Base-by-base conservation (phyloP, 1,140 invertebrate genomes). In the Temnothorax longispinosus region DNA sequence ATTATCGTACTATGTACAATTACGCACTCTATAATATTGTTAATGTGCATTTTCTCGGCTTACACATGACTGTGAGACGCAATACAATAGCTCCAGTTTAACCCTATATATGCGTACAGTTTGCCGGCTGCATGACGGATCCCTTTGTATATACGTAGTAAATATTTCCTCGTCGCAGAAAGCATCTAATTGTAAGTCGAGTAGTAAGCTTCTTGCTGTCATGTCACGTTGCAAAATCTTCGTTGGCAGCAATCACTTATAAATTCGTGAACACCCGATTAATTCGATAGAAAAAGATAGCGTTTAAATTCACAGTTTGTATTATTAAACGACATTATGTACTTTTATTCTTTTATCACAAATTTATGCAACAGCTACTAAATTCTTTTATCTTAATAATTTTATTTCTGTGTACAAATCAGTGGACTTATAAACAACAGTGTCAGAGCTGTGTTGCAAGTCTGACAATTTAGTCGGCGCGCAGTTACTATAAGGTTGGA, bases 91-190 rank as follows among this genome's bases (percentile, higher is more conserved):
- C 64, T 69, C 56, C 77, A 44, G 64, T 71, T 71, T 81, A 81
- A 81, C 77, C 47, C 64, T 81, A 27, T 71, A 78, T 77, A 27
- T 77, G 67, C 64, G 62, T 80, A 80, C 60, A 80, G 64, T 81
- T 81, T 81, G 65, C 47, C 35, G 64, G 47, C 21, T 81, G 50
- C 47, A 81, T 81, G 71, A 81, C 50, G 52, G 47, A 81, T 71
- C 71, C 27, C 32, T 35, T 32, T 47, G 13, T 41, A 21, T 21
- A 21, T 21, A 81, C 50, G 47, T 41, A 71, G 47, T 71, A 81
- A 81, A 71, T 81, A 81, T 81, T 81, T 81, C 64, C 64, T 81
- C 44, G n/a, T 71, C n/a, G 47, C 11, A 80, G 64, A 35, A 15
- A 54, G n/a, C n/a, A 69, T 81, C 64, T 81, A 54, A 27, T 27